Percentiles rank a stretch among this genome's conserved stretches.
phyloP scores from a whole-genome alignment of 2,797 vertebrate genomes.

The Paramormyrops hopkinsi region DNA sequence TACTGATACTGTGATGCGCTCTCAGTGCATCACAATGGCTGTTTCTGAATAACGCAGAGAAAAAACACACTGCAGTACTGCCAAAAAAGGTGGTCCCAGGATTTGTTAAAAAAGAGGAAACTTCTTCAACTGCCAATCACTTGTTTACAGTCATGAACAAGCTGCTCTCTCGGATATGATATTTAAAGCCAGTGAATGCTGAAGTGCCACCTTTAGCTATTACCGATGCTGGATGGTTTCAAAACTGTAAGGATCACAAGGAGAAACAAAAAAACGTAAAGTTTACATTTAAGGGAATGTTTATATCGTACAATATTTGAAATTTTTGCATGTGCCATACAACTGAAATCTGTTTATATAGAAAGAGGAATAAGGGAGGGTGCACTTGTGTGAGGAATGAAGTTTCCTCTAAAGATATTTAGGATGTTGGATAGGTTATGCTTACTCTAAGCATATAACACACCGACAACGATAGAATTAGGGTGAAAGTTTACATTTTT shows the following conservation, averaged over 20 bases:
- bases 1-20: background rate
- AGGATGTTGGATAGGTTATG: background rate
- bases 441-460: background rate
- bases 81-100: background rate
- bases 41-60: background rate
- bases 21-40: background rate
- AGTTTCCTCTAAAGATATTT: background rate
- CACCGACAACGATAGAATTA: background rate
- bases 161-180: background rate
- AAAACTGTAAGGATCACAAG: background rate
- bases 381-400: background rate
- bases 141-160: background rate
- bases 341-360: background rate
- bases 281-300: background rate
- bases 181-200: background rate
- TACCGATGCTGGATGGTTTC: background rate
- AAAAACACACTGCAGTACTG: background rate
- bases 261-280: background rate
- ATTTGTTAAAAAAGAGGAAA: background rate
- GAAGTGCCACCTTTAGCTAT: background rate
- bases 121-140: background rate
- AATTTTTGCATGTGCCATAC: constrained; percentile 42
- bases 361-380: background rate
- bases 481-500: constrained; percentile 15
- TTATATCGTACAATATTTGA: background rate